Percentiles rank a stretch among this genome's conserved stretches.
These are phyloP conservation scores for Paramuricea clavata DNA, from an alignment of 92 coral and sea anemone species.

Conservation along the genomic window DNA sequence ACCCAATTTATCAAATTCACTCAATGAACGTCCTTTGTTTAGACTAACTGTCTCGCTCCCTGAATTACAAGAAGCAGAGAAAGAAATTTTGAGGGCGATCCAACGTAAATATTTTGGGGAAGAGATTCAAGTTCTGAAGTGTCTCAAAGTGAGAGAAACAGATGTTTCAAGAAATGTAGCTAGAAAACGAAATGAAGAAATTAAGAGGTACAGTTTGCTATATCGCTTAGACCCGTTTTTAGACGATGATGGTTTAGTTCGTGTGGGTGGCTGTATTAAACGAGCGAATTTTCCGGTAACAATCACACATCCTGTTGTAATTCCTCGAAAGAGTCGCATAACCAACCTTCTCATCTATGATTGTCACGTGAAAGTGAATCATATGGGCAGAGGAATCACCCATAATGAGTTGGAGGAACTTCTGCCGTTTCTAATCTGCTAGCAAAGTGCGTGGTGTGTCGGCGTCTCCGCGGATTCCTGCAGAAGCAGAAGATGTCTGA, in stretches of 20 bases:
- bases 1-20: not conserved
- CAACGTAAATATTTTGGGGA: constrained; percentile 52
- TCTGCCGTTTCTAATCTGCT: constrained; percentile 18
- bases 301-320: constrained; percentile 36
- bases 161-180: constrained; percentile 22
- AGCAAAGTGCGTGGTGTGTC: constrained; percentile 52
- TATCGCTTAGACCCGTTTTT: constrained; percentile 46
- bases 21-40: not conserved
- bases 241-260: constrained; percentile 40
- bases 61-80: constrained; percentile 46
- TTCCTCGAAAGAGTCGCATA: constrained; percentile 56
- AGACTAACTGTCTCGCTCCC: constrained; percentile 23
- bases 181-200: constrained; percentile 35
- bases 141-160: constrained; percentile 28
- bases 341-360: constrained; percentile 32
- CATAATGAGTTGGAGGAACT: constrained; percentile 42
- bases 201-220: constrained; percentile 37
- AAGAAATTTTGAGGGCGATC: constrained; percentile 47
- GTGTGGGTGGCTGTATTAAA: constrained; percentile 53
- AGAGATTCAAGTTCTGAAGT: constrained; percentile 43
- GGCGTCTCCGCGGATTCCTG: constrained; percentile 31
- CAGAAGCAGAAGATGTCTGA: constrained; percentile 64
- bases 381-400: constrained; percentile 47
- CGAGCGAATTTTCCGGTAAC: constrained; percentile 11
- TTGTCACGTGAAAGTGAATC: constrained; percentile 34